Evolutionary conservation across 2,888 invertebrate genomes (phyloP), one percentile per base, ranked within the genome.

Genomic region (Nemotelus pantherinus): DNA sequence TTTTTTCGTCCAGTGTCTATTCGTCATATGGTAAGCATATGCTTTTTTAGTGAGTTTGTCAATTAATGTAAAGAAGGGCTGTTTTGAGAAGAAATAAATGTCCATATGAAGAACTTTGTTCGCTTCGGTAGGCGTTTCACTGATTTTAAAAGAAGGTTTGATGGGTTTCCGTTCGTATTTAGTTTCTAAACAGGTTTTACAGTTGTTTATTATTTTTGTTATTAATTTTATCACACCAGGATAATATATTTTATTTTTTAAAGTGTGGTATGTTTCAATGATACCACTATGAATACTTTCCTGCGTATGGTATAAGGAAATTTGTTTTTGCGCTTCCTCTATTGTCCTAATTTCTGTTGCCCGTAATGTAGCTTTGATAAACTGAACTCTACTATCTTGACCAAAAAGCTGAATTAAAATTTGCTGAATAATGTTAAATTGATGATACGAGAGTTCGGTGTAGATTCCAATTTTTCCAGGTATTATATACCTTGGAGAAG

Each of bases 151-250:
- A 25, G 68, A 57, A 7, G 25, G 48, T 75, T 72, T 79, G 1
- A 80, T 79, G 0, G 80, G 79, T 41, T 80, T 77, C 63, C 80
- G 45, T 58, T 79, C 76, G 57, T 79, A 79, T 68, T 80, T 68
- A 1, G 53, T 75, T 76, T 70, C 55, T 65, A 50, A 48, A 48
- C 64, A 41, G 45, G 75, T 75, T 43, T 75, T 45, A 48, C 65
- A 77, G 57, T 81, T 80, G 53, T 78, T 80, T 71, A 80, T 80
- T 44, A 80, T 79, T 63, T 78, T 47, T 45, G 79, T 76, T 50
- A 80, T 80, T 74, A 68, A 50, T 67, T 64, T 70, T 41, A 58
- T n/a, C 57, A 41, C 53, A 44, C 39, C 47, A 25, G 65, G 63
- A 9, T 48, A 77, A 57, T 78, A 71, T 39, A 78, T 71, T 78